Evolutionary conservation across 1,140 invertebrate genomes (phyloP).

Genomic region (Pseudoatta argentina): DNA sequence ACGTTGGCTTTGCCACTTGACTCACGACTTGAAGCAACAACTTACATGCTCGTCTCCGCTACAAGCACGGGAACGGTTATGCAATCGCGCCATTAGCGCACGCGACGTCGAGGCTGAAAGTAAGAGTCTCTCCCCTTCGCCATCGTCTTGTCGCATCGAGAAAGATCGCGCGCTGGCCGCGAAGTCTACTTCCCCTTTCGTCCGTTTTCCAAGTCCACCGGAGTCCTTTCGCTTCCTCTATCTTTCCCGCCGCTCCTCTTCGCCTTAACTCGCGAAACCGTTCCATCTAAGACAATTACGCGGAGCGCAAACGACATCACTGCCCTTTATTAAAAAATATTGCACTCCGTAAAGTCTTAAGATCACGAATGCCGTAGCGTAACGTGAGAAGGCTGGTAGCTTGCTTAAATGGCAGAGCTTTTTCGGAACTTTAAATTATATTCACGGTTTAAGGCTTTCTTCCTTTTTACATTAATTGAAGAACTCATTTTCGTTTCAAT

Average conservation of each 20-base stretch:
- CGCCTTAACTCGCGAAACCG: constrained; percentile 39
- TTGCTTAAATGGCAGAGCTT: constrained; percentile 31
- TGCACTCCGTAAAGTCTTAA: background rate
- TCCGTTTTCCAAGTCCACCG: constrained; percentile 12
- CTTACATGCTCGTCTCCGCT: constrained; percentile 67
- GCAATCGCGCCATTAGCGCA: constrained; percentile 74
- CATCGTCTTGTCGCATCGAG: constrained; percentile 17
- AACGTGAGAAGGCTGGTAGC: constrained; percentile 22
- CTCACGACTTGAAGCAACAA: constrained; percentile 58
- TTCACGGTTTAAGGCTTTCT: background rate
- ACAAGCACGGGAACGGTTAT: constrained; percentile 60
- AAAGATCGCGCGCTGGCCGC: constrained; percentile 51
- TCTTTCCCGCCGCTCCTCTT: constrained; percentile 34
- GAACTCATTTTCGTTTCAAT: constrained; percentile 1
- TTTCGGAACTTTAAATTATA: constrained; percentile 11
- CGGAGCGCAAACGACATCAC: constrained; percentile 14
- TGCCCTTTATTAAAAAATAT: constrained; percentile 37
- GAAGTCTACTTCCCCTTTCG: constrained; percentile 57
- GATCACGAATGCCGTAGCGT: constrained; percentile 11
- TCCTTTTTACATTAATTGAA: background rate
- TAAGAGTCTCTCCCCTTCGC: constrained; percentile 75
- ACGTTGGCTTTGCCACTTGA: constrained; percentile 71
- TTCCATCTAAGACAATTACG: constrained; percentile 42
- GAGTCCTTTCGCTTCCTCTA: constrained; percentile 39
- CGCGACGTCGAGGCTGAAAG: constrained; percentile 77